phyloP scores from a whole-genome alignment of 2,888 invertebrate genomes.

The Apeira syringaria region DNA sequence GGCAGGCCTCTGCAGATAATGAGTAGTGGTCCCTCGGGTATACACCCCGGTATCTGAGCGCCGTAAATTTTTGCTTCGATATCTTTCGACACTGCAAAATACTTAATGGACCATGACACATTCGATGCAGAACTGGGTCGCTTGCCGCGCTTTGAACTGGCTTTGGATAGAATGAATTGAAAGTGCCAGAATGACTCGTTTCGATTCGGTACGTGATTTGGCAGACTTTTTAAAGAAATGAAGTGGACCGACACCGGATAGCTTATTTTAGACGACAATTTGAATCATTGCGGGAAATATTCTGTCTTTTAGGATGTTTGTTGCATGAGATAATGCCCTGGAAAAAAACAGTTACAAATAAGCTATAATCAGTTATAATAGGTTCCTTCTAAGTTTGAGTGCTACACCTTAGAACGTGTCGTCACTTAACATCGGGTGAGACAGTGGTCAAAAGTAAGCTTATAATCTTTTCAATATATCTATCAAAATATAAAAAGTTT shows the following conservation, averaged over 20 bases:
- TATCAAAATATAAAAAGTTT: no score
- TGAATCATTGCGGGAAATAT: no score
- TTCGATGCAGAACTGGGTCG: constrained; percentile 20
- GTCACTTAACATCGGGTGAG: no score
- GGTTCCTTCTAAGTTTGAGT: no score
- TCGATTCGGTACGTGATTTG: constrained; percentile 7
- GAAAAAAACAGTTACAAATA: no score
- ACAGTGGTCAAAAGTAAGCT: no score
- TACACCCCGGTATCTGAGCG: constrained; percentile 32
- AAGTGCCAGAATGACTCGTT: constrained; percentile 16
- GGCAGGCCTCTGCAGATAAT: constrained; percentile 41
- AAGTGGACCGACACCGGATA: constrained; percentile 1
- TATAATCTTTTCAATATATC: no score
- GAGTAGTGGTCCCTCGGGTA: constrained; percentile 42
- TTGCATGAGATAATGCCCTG: no score
- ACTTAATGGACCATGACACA: constrained; percentile 25
- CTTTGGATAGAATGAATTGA: constrained; percentile 18
- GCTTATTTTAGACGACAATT: no score
- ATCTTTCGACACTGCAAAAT: constrained; percentile 31
- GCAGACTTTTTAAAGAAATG: constrained; percentile 2
- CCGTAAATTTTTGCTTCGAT: constrained; percentile 29
- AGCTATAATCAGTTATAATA: no score
- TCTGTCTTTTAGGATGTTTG: no score
- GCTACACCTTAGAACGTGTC: no score
- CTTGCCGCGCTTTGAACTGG: constrained; percentile 1